Evolutionary conservation across 1,140 invertebrate genomes (phyloP).

Genomic region (Tyrophagus putrescentiae): DNA sequence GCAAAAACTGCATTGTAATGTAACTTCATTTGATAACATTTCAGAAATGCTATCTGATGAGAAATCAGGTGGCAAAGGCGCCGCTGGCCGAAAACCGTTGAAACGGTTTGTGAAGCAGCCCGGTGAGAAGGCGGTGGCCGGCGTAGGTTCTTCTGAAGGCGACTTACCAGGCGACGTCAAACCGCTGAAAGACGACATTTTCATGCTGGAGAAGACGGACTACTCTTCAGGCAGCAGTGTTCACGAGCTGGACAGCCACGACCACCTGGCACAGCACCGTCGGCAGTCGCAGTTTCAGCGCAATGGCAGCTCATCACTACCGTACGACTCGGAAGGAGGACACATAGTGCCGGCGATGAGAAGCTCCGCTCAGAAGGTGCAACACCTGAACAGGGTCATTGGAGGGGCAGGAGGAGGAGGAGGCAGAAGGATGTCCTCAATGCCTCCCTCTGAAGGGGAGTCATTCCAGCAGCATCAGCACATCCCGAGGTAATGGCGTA

Average conservation of each 20-base stretch:
- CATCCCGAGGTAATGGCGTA: background rate
- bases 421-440: background rate
- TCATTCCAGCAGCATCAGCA: conserved; percentile 3
- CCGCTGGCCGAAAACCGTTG: background rate
- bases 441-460: background rate
- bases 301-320: too few species aligned
- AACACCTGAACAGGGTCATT: conserved; percentile 7
- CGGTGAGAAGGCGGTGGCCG: background rate
- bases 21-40: background rate
- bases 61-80: background rate
- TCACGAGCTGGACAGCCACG: background rate
- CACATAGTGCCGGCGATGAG: background rate
- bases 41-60: conserved; percentile 1
- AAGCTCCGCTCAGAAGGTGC: background rate
- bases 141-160: background rate
- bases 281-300: background rate
- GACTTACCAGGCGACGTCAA: background rate
- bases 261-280: background rate
- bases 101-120: background rate
- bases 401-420: too few species aligned
- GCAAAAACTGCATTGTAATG: background rate
- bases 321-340: too few species aligned
- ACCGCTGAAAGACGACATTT: conserved; percentile 9
- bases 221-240: conserved; percentile 5
- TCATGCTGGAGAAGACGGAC: conserved; percentile 5